Base-by-base conservation (phyloP, 2,888 invertebrate species). In the Baccha elongata region DNA sequence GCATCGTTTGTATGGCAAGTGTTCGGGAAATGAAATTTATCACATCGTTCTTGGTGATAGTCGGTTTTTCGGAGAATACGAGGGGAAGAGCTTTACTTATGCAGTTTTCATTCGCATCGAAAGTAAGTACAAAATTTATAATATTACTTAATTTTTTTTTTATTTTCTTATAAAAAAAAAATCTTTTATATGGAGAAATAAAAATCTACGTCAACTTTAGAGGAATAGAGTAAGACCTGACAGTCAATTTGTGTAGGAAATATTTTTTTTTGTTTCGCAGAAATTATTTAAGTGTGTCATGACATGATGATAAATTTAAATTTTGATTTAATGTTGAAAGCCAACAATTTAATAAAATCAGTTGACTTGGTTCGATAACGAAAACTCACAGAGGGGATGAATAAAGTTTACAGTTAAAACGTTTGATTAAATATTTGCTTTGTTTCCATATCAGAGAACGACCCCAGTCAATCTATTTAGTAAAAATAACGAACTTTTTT, bases 21-120 rank as follows among this genome's bases (percentile, higher is more conserved):
- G 99, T 91, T 99, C 99, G 1, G 99, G 99, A 86, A 99, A 99
- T 91, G 99, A 99, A 92, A 99, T 99, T 88, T 99, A 99, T 92
- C 98, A 99, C 91, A 99, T 99, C 86, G 94, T 96, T 76, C 93
- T 99, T 72, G 96, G 96, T 15, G 98, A 98, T 89, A 98, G 98
- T 88, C 94, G 98, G 85, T 99, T 99, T 92, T 99, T 99, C 89
- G 98, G 98, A 23, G 99, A 99, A 91, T 99, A 98, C 91, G 97
- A 98, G 90, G 99, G 99, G 67, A 99, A 99, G 91, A 98, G 98
- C 91, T 99, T 99, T 91, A 99, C 98, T n/a, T 99, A 98, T 90
- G 99, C 99, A 98, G 98, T 89, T 99, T 99, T 91, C 99, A 99
- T 92, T 99, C 99, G 65, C 99, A 99, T 91, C 94, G 99, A 92